Base-by-base conservation (phyloP, 2,888 invertebrate species). In the Drosophila rellima region DNA sequence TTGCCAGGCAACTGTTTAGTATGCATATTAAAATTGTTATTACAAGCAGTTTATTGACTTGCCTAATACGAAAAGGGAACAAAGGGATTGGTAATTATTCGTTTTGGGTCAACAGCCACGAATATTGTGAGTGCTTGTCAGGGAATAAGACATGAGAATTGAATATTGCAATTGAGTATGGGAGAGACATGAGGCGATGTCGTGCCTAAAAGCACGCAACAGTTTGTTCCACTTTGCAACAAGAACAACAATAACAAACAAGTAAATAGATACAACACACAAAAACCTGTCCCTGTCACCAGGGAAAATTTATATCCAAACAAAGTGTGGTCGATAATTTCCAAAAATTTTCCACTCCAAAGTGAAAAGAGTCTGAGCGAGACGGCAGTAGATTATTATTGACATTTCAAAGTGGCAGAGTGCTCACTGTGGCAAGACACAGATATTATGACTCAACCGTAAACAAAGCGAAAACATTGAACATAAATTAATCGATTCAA, bases 131-230 rank as follows among this genome's bases (percentile, higher is more conserved):
- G 33, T 54, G 50, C 52, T 60, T 69, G 74, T 59, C 73, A 62
- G 40, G 39, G n/a, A 39, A 74, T 37, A 31, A 50, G 52, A 63
- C 72, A 50, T 52, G 68, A 42, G 59, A 55, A 55, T 47, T 47
- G 47, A 1, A 23, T 47, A 55, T n/a, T n/a, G 1, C 29, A 59
- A 56, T 60, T 11, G 18, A n/a, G 4, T 13, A 18, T 31, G 50
- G 20, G 44, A 18, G 13, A 33, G 13, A 6, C 6, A 48, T 31
- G 39, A 51, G 15, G 17, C 3, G 35, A 37, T 44, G 11, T 15
- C 44, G 54, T 60, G 65, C 82, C 85, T 70, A 72, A 78, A 78
- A 80, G 74, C 68, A 70, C 80, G 64, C 72, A 74, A 74, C 72
- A 82, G 51, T 74, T 72, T 59, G 42, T 44, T 47, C 17, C 10